Percentiles rank a stretch among this genome's conserved stretches.
These are phyloP conservation scores for Nemapogon koenigi DNA, from an alignment of 2,888 invertebrate genomes.

Conservation along the genomic window DNA sequence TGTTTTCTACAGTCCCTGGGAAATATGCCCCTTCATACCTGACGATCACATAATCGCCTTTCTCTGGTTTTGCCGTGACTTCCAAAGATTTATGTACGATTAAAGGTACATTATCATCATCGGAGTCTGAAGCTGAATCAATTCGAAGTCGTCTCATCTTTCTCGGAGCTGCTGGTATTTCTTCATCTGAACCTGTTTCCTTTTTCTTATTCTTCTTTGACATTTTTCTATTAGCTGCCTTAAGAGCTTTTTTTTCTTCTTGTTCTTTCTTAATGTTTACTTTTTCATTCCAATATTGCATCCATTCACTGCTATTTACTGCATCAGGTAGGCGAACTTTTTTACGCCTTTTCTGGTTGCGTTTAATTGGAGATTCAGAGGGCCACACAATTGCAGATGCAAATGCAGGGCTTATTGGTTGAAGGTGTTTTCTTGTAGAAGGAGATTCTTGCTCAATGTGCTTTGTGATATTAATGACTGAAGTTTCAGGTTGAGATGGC, in stretches of 20 bases:
- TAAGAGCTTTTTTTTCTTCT: slow-evolving; percentile 13
- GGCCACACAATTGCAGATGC: slow-evolving; percentile 13
- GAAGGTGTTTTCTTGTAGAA: slow-evolving; percentile 12
- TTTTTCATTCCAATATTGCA: slow-evolving; percentile 12
- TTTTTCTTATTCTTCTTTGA: slow-evolving; percentile 11
- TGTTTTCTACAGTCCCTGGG: slow-evolving; percentile 12
- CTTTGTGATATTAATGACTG: slow-evolving; percentile 12
- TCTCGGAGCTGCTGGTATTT: slow-evolving; percentile 9
- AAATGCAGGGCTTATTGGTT: slow-evolving; percentile 16
- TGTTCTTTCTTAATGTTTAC: slow-evolving; percentile 9
- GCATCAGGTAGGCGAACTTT: slow-evolving; percentile 13
- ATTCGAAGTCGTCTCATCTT: slow-evolving; percentile 11
- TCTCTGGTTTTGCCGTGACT: slow-evolving; percentile 8
- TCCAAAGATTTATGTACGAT: slow-evolving; percentile 11
- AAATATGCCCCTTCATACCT: slow-evolving; percentile 12
- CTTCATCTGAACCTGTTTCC: slow-evolving; percentile 11
- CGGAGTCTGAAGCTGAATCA: slow-evolving; percentile 7
- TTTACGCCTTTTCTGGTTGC: slow-evolving; percentile 12
- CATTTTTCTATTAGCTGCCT: slow-evolving; percentile 11
- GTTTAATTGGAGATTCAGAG: slow-evolving; percentile 14
- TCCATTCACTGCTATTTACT: slow-evolving; percentile 12
- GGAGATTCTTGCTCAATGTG: slow-evolving; percentile 11
- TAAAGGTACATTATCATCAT: slow-evolving; percentile 12
- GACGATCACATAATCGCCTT: slow-evolving; percentile 11
- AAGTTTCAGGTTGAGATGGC: slow-evolving; percentile 15